These are phyloP conservation scores for Crypturellus undulatus DNA, from an alignment of 2,113 vertebrate genomes.

Conservation along the genomic window DNA sequence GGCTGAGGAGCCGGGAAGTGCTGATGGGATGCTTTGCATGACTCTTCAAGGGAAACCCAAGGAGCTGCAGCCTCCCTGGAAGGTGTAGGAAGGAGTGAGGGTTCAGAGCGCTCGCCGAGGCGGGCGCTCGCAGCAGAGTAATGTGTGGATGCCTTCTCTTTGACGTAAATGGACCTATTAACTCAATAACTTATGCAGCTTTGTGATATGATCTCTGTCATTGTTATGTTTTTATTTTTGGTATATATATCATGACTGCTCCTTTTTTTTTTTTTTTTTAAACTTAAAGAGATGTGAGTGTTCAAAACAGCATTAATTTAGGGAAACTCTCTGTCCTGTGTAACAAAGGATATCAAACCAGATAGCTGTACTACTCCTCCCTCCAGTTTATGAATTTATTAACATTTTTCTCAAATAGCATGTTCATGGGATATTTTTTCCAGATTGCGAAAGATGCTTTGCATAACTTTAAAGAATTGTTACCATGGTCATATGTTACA, in stretches of 20 bases:
- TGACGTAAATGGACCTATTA: neutral
- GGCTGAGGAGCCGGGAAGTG: neutral
- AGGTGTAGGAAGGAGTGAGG: fast-evolving
- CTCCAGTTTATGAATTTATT: neutral
- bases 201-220: neutral
- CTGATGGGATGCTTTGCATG: neutral
- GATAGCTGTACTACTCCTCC: neutral
- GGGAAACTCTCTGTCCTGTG: neutral
- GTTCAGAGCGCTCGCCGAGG: neutral
- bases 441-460: neutral
- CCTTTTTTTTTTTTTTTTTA: neutral
- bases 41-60: neutral
- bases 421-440: neutral
- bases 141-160: neutral
- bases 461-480: fast-evolving
- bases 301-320: neutral
- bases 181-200: neutral
- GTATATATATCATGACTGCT: neutral
- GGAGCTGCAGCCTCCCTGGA: neutral
- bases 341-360: neutral
- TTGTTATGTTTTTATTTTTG: neutral
- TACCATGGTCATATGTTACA: neutral
- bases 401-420: neutral
- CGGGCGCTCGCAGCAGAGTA: too few species aligned
- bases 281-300: neutral